These are phyloP conservation scores for Miichthys miiuy DNA, from an alignment of 2,797 vertebrate genomes.

Conservation along the genomic window DNA sequence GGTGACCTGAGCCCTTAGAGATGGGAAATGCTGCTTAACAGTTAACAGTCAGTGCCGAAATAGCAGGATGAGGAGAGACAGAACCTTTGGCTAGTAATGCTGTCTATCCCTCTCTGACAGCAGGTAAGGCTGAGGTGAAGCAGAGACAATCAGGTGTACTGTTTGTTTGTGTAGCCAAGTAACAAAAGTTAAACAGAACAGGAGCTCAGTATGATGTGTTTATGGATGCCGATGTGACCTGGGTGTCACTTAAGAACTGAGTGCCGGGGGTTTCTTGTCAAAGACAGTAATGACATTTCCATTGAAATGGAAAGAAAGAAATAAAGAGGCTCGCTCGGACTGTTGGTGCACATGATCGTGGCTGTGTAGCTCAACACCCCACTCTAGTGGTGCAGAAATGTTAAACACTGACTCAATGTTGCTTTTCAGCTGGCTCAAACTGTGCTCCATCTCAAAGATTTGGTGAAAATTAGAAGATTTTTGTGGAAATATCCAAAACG, in stretches of 20 bases:
- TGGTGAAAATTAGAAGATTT: too few species aligned
- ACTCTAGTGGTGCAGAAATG: constrained; percentile 71
- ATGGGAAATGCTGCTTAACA: constrained; percentile 48
- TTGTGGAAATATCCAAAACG: background rate
- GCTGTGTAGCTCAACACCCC: constrained; percentile 64
- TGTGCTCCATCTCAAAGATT: background rate
- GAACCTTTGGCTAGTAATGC: constrained; percentile 45
- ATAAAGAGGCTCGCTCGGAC: background rate
- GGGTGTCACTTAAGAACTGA: constrained; percentile 58
- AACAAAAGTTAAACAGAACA: constrained; percentile 72
- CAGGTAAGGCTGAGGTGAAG: constrained; percentile 74
- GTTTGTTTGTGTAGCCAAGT: constrained; percentile 75
- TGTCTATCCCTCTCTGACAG: constrained; percentile 44
- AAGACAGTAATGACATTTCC: background rate
- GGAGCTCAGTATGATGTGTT: constrained; percentile 45
- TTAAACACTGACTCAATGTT: background rate
- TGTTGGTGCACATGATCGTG: background rate
- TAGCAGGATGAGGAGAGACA: constrained; percentile 57
- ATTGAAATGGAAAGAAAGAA: constrained; percentile 12
- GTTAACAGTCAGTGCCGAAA: constrained; percentile 11
- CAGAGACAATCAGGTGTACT: constrained; percentile 67
- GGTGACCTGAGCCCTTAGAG: constrained; percentile 32
- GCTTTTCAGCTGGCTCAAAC: background rate
- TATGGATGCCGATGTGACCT: constrained; percentile 66
- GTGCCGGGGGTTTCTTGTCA: constrained; percentile 15